Evolutionary conservation across 2,888 invertebrate genomes (phyloP), one percentile per base, ranked within the genome.

Genomic region (Drosophila maculinotata): DNA sequence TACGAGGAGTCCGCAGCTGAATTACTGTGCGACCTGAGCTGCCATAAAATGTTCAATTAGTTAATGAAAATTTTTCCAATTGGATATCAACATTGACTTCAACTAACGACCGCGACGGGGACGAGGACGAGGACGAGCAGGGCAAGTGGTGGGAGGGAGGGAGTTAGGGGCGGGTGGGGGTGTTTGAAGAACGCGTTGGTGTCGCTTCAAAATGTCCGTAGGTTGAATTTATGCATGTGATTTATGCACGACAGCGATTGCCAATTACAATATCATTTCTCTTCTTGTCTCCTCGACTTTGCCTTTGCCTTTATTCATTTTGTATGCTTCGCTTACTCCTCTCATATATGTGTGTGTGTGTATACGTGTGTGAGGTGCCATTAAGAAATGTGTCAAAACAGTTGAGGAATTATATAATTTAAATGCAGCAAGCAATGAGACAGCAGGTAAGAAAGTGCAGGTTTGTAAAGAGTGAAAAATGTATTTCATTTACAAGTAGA

Each of bases 31-130:
- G 71, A 71, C 54, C 65, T 48, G 54, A 36, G 58, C 72, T 59
- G 72, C 72, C 82, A 87, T 88, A 88, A 84, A 85, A 87, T 85
- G 87, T 89, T 90, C 90, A 89, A 89, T 89, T 89, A 89, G 90
- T 90, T 89, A 89, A 89, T 89, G 90, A 90, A 89, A 82, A 82
- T 54, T 74, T 89, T 86, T 89, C 84, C 81, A 89, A 87, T 88
- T 88, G 81, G 87, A 71, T 76, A 65, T 73, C 87, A 87, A 87
- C 88, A 76, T 86, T 84, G 79, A 72, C 84, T 87, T 69, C 41
- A 76, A 68, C 83, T 79, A 79, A 81, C 82, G 87, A 87, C 76
- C 54, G 44, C 45, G 36, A 36, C 42, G 35, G 45, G 41, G 51
- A 48, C 39, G 25, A 39, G 35, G 31, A 9, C 36, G 26, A 26